Evolutionary conservation across 2,888 invertebrate species (phyloP), one percentile per base, ranked within the genome.

Genomic region (Acanthococcus lagerstroemiae): DNA sequence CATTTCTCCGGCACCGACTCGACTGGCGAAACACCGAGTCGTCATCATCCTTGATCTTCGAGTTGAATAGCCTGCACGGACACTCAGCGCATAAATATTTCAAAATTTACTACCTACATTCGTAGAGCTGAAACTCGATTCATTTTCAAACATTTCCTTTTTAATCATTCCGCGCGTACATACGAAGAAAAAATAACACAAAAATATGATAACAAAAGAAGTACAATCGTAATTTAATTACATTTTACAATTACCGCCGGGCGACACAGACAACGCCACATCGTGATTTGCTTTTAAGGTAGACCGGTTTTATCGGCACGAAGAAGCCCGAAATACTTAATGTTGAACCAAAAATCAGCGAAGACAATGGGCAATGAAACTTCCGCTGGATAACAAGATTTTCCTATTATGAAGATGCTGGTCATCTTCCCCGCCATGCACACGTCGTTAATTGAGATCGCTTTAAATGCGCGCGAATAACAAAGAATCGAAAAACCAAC

Each of bases 371-470:
- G 60, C 46, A 48, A 48, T 60, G 60, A 60, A 60, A 60, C 60
- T 60, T 60, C 60, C 60, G 60, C 60, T 60, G 60, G 60, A 44
- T 60, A 60, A 60, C 60, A 60, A 60, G 60, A 60, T 60, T 60
- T 60, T 60, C 46, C 60, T 60, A 60, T 60, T 60, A 60, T 26
- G 46, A 60, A 58, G 60, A 60, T 60, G 60, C 60, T 60, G 60
- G 60, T 46, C 60, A 60, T 45, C 19, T 45, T 19, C 46, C 19
- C 15, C 15, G 15, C 46, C n/a, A n/a, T n/a, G n/a, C n/a, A n/a
- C n/a, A n/a, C n/a, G n/a, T n/a, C n/a, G n/a, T n/a, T n/a, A n/a
- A n/a, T n/a, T n/a, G n/a, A n/a, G n/a, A n/a, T n/a, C n/a, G n/a
- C n/a, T n/a, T n/a, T n/a, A n/a, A n/a, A n/a, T n/a, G n/a, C n/a